Base-by-base conservation (phyloP, 2,888 invertebrate species). In the Macropis europaea region DNA sequence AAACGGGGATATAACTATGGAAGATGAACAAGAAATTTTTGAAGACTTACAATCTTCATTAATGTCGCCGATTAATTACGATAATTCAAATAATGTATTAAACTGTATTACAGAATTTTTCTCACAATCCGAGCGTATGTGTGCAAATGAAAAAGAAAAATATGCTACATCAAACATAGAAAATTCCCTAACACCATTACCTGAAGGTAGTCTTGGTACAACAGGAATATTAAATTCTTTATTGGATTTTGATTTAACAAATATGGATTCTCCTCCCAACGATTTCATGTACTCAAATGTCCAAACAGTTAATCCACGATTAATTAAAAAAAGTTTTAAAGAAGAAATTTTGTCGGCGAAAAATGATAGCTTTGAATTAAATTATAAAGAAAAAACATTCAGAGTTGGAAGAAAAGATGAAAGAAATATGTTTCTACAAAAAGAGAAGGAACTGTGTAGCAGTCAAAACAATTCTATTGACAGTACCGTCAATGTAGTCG, bases 291-390 rank as follows among this genome's bases (percentile, higher is more conserved):
- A 78, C 30, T 79, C 83, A 4, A 82, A 73, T 34, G 73, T 79
- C 3, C 78, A 82, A 24, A 74, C 81, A 36, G 77, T 86, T 6
- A 82, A 86, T 63, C 83, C 86, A 6, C 66, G 77, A 17, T 62
- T 84, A 3, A 75, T 79, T 24, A 72, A 69, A 22, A 73, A 79
- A 11, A 52, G 48, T 30, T 57, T 68, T 7, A 45, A 52, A 7
- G 36, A 64, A 9, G 48, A 76, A 22, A 42, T 56, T n/a, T 60
- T 43, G n/a, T 66, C 66, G 4, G 13, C 2, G 0, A 59, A 53
- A 19, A 22, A 40, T 22, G n/a, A 52, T 17, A 13, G 3, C 28
- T 53, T 24, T 13, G 30, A 64, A 40, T 32, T 38, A 6, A 32
- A 38, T 26, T 50, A 19, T n/a, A 22, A 36, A 11, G 42, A 57